Conservation (phyloP, 2,113 vertebrate species). For the Silurus glanis region DNA sequence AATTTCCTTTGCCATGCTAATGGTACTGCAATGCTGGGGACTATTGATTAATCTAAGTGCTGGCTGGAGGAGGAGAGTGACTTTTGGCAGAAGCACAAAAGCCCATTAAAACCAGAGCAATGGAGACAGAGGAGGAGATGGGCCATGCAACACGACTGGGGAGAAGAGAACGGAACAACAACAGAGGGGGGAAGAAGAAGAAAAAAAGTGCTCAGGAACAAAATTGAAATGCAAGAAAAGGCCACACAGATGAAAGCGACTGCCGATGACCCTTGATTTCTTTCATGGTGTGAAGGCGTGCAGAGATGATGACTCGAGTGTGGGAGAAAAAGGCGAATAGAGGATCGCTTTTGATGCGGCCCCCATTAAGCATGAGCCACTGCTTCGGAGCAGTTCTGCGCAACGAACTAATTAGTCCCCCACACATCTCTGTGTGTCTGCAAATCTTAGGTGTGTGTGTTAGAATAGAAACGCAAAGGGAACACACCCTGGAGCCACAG, state of each 20-base stretch:
- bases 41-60: slow-evolving; percentile 73
- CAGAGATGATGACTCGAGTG: slow-evolving; percentile 28
- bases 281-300: slow-evolving; percentile 14
- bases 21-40: slow-evolving; percentile 53
- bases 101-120: slow-evolving; percentile 60
- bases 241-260: slow-evolving; percentile 17
- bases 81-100: slow-evolving; percentile 70
- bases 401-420: neutral
- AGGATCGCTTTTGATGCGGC: slow-evolving; percentile 11
- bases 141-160: slow-evolving; percentile 45
- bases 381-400: neutral
- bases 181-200: neutral
- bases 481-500: slow-evolving; percentile 10
- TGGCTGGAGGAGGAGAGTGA: slow-evolving; percentile 64
- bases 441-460: slow-evolving; percentile 21
- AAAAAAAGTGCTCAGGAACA: neutral
- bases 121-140: slow-evolving; percentile 28
- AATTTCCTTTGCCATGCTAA: slow-evolving; percentile 61
- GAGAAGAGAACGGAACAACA: slow-evolving; percentile 19
- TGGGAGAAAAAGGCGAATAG: slow-evolving; percentile 28
- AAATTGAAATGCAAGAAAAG: slow-evolving; percentile 15
- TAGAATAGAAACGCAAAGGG: slow-evolving; percentile 2
- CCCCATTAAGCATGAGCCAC: neutral
- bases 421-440: neutral
- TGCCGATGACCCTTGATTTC: slow-evolving; percentile 23